A percentile compares a stretch with the other conserved stretches of the same genome.
These are phyloP conservation scores for Urocynchramus pylzowi DNA, from an alignment of 2,113 vertebrate species.

Conservation along the genomic window DNA sequence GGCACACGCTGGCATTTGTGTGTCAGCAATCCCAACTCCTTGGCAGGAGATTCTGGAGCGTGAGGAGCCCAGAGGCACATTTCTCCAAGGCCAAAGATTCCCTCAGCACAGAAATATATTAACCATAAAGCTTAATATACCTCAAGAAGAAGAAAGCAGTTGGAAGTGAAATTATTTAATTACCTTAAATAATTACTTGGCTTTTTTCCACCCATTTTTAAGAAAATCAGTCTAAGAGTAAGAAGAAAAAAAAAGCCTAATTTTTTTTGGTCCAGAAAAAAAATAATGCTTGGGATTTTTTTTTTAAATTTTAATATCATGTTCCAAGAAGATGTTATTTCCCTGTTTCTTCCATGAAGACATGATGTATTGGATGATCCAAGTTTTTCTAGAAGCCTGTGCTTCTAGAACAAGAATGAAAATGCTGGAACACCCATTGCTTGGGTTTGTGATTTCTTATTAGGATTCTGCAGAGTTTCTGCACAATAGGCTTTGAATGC, in stretches of 20 bases:
- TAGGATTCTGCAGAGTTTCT: neutral
- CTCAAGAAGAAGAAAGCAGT: neutral
- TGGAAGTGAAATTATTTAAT: neutral
- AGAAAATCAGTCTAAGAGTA: neutral
- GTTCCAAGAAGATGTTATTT: neutral
- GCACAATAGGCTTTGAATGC: neutral
- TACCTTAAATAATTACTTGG: neutral
- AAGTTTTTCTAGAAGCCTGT: neutral
- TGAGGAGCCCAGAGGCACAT: neutral
- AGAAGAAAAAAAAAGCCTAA: neutral
- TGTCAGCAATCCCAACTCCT: neutral
- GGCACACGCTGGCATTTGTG: neutral
- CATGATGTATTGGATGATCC: neutral
- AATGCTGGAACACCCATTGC: accelerated
- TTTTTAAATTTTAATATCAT: neutral
- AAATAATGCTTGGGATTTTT: neutral
- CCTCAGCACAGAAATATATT: neutral
- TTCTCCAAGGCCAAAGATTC: neutral
- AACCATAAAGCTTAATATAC: neutral
- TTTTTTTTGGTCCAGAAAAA: neutral
- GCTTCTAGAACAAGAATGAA: neutral
- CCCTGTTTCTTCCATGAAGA: neutral
- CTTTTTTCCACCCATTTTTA: neutral
- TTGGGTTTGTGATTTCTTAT: neutral
- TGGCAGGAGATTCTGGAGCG: neutral